Base-by-base conservation (phyloP, 1,140 invertebrate species). In the Drosophila mojavensis region DNA sequence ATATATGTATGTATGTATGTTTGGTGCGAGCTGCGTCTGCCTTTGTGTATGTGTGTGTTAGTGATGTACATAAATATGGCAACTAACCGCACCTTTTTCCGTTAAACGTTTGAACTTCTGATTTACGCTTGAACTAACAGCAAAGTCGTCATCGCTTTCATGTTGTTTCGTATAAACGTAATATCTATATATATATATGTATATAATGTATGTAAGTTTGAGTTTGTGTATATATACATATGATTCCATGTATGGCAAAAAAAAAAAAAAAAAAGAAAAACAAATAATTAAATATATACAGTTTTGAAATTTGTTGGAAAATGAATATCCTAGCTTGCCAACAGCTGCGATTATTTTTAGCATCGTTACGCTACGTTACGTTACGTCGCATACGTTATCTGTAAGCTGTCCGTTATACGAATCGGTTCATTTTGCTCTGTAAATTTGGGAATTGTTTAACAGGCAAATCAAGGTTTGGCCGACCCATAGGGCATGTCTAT, bases 51-150 rank as follows among this genome's bases (percentile, higher is more conserved):
- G 2, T 17, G 43, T 47, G 43, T 47, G 43, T 47, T 47, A 47
- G 43, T 39, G 48, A 51, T 20, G 20, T 53, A 41, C 48, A 30
- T 53, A 53, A 43, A 47, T 50, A 59, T 59, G 36, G 7, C 15
- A 55, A 53, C 50, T 71, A 86, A 79, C 83, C 83, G 76, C 83
- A 71, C 83, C 83, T 83, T 83, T 88, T 86, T 72, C 81, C 83
- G 79, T 75, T 86, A 88, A 86, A 53, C 83, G 76, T 43, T 86
- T 88, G 66, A 76, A 80, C 72, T 81, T 79, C 45, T 77, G 70
- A 71, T 77, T 73, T 67, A 66, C 82, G 83, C 82, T 70, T 75
- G 53, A 75, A 43, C 47, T 70, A 54, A 75, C 67, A 75, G 13
- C 47, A 47, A 62, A 62, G 39, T 10, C 39, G 50, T 7, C 50